These are phyloP conservation scores for Leucophenga varia DNA, from an alignment of 1,140 invertebrate genomes.

Conservation along the genomic window DNA sequence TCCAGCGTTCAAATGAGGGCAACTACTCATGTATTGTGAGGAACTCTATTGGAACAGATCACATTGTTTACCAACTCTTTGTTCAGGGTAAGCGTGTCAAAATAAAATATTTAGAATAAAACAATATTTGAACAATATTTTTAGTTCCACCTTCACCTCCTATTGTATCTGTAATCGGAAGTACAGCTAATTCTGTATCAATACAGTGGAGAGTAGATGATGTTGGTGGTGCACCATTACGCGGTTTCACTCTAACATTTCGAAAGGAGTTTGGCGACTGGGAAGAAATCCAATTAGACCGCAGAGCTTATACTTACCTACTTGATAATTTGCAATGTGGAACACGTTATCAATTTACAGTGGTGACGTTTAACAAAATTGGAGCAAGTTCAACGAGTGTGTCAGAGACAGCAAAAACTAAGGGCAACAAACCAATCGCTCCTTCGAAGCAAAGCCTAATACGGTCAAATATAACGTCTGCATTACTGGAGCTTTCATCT, in stretches of 20 bases:
- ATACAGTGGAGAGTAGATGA: constrained; percentile 69
- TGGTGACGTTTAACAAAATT: constrained; percentile 71
- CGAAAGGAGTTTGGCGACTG: constrained; percentile 64
- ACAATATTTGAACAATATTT: constrained; percentile 1
- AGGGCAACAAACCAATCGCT: constrained; percentile 61
- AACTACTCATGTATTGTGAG: constrained; percentile 67
- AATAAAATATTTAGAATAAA: neutral
- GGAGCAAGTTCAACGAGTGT: constrained; percentile 68
- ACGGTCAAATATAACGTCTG: constrained; percentile 64
- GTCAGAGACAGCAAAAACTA: constrained; percentile 62
- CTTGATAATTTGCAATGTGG: constrained; percentile 69
- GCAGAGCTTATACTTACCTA: constrained; percentile 64
- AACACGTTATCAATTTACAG: constrained; percentile 70
- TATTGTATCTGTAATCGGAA: constrained; percentile 65
- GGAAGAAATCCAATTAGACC: constrained; percentile 65
- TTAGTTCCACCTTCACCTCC: constrained; percentile 68
- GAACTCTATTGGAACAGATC: constrained; percentile 64
- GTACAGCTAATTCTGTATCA: constrained; percentile 67
- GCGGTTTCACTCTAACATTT: constrained; percentile 66
- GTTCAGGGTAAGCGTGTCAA: constrained; percentile 58
- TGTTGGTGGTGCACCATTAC: constrained; percentile 66
- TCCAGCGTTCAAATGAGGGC: constrained; percentile 63
- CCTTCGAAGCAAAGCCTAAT: constrained; percentile 60
- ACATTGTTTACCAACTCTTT: constrained; percentile 63
- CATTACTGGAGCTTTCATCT: constrained; percentile 63